A percentile compares a stretch with the other conserved stretches of the same genome.
phyloP scores from a whole-genome alignment of 2,888 invertebrate species.

The Scaptomyza cyrtandrae region DNA sequence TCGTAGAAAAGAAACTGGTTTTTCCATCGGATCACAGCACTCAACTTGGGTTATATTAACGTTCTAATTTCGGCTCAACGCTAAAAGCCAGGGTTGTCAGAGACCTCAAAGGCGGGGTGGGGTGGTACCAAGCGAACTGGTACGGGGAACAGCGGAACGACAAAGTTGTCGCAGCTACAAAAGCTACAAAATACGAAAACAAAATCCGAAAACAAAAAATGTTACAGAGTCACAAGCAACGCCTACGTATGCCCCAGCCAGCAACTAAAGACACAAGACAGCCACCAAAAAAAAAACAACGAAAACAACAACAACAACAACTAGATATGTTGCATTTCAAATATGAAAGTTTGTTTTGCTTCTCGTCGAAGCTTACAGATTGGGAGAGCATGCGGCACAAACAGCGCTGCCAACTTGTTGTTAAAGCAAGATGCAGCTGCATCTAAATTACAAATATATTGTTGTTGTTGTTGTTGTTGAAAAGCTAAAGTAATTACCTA shows the following conservation, averaged over 20 bases:
- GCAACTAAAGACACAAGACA: constrained; percentile 41
- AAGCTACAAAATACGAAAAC: not conserved
- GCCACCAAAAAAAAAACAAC: constrained; percentile 2
- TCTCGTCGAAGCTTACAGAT: constrained; percentile 25
- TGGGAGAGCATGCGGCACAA: constrained; percentile 7
- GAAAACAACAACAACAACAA: constrained; percentile 24
- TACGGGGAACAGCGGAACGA: not conserved
- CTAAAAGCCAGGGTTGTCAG: constrained; percentile 16
- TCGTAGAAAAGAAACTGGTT: constrained; percentile 45
- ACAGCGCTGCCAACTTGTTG: constrained; percentile 39
- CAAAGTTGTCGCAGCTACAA: constrained; percentile 41
- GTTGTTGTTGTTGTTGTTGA: not conserved
- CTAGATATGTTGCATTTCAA: constrained; percentile 48
- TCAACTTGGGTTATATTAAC: constrained; percentile 40
- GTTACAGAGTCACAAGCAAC: constrained; percentile 53
- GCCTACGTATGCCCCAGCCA: constrained; percentile 50
- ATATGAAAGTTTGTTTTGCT: constrained; percentile 52
- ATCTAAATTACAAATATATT: not conserved
- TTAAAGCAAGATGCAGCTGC: constrained; percentile 11
- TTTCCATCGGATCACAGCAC: constrained; percentile 48
- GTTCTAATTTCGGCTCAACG: constrained; percentile 60
- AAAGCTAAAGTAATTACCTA: not conserved
- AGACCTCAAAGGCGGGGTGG: not conserved
- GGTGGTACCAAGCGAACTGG: not conserved
- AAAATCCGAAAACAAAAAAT: constrained; percentile 26